These are phyloP conservation scores for Drosophila ficusphila DNA, from an alignment of 1,140 invertebrate genomes.

Conservation along the genomic window DNA sequence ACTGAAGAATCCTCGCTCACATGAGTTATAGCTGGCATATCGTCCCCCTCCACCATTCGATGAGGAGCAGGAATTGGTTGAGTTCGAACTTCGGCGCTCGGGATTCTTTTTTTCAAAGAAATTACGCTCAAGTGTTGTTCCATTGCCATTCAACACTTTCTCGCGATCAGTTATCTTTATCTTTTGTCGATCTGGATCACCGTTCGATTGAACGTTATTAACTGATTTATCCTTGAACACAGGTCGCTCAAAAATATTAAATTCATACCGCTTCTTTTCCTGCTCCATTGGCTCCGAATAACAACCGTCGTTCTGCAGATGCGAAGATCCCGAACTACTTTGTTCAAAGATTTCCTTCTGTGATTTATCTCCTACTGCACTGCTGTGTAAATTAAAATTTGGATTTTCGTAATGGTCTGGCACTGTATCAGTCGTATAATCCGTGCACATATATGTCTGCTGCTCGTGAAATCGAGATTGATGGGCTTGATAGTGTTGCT, in stretches of 20 bases:
- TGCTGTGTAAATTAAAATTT: conserved; percentile 71
- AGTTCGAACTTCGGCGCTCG: conserved; percentile 75
- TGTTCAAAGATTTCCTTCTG: conserved; percentile 28
- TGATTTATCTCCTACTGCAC: conserved; percentile 1
- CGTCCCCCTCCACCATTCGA: conserved; percentile 40
- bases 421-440: conserved; percentile 65
- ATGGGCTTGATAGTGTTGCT: conserved; percentile 27
- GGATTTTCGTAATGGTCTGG: conserved; percentile 84
- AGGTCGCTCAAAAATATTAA: conserved; percentile 80
- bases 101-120: conserved; percentile 65
- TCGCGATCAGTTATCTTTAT: conserved; percentile 43
- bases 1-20: conserved; percentile 63
- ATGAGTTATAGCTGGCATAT: conserved; percentile 74
- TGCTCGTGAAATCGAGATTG: conserved; percentile 38
- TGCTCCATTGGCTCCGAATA: conserved; percentile 80
- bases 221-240: conserved; percentile 55
- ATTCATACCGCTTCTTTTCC: conserved; percentile 68
- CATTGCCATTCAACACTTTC: conserved; percentile 32
- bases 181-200: conserved; percentile 48
- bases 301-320: conserved; percentile 73
- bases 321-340: conserved; percentile 48
- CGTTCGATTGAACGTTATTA: conserved; percentile 17
- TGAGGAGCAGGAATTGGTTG: conserved; percentile 73
- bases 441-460: conserved; percentile 43
- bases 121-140: conserved; percentile 46